A percentile compares a stretch with the other conserved stretches of the same genome.
These are phyloP conservation scores for Dinoponera quadriceps DNA, from an alignment of 1,140 invertebrate genomes.

Conservation along the genomic window DNA sequence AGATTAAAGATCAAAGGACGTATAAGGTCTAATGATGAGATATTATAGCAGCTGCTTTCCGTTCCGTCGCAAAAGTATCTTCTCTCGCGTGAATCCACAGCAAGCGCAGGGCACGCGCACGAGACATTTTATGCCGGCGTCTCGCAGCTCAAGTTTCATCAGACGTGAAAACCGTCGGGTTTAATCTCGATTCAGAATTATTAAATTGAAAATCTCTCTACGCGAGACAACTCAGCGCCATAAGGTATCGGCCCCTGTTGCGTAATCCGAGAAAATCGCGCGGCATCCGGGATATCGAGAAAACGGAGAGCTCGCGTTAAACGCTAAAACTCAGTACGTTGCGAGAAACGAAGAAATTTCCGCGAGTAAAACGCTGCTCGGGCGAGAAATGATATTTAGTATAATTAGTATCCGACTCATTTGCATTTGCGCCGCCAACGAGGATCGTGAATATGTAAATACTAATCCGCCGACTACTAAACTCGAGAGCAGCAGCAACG, in stretches of 20 bases:
- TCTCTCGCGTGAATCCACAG: neutral
- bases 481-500: neutral
- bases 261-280: neutral
- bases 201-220: neutral
- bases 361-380: neutral
- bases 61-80: neutral
- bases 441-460: conserved; percentile 2
- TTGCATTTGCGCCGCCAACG: neutral
- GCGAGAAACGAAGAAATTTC: neutral
- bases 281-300: neutral
- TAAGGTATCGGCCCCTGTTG: neutral
- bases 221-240: neutral
- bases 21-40: conserved; percentile 13
- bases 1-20: conserved; percentile 40
- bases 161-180: neutral
- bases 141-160: neutral
- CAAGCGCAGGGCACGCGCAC: too few species aligned
- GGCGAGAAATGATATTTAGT: neutral
- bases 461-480: neutral
- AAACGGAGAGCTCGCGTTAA: neutral
- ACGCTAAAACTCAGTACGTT: neutral
- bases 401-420: neutral
- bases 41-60: neutral
- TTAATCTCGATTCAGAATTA: neutral
- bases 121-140: neutral